Evolutionary conservation across 2,113 vertebrate genomes (phyloP), one percentile per base, ranked within the genome.

Genomic region (Tor tambroides): DNA sequence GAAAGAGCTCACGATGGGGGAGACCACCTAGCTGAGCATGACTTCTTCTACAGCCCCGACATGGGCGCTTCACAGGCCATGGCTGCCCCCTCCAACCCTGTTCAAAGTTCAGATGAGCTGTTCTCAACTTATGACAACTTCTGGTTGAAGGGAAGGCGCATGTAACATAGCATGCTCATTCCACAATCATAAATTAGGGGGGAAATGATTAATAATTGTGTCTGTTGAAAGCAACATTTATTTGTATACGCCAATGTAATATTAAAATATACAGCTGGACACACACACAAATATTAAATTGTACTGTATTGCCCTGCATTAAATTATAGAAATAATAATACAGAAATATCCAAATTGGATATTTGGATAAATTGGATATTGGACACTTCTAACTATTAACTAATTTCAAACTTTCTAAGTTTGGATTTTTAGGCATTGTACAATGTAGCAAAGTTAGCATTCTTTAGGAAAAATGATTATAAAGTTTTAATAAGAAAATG

Each of bases 71-170:
- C 61, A 10, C 67, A 63, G 6, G n/a, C 35, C 65, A n/a, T 32
- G 23, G 28, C 17, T 9, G 77, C 81, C 15, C 67, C 28, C 38
- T 56, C 46, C 17, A 67, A 69, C n/a, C 15, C 10, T 7, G 63
- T 38, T 19, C 51, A 63, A 49, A 51, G 17, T 80, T 32, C 77
- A 21, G 74, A 26, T 51, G 74, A 80, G 1, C 17, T 12, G 30
- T 77, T 43, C 32, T 67, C 43, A 85, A 75, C 61, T 26, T 86
- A 90, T 11, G 86, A 89, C 51, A 89, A 87, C 35, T 28, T 90
- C 2, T 49, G 17, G 26, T 85, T 69, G 11, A 32, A 5, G 23
- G 67, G 65, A 43, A 41, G 61, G 35, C 46, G 61, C 12, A 26
- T 80, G 15, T 87, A 84, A 54, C 9, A 43, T 15, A 41, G 35